phyloP scores from a whole-genome alignment of 1,140 invertebrate genomes.

The Brachionus asplanchnoidis region DNA sequence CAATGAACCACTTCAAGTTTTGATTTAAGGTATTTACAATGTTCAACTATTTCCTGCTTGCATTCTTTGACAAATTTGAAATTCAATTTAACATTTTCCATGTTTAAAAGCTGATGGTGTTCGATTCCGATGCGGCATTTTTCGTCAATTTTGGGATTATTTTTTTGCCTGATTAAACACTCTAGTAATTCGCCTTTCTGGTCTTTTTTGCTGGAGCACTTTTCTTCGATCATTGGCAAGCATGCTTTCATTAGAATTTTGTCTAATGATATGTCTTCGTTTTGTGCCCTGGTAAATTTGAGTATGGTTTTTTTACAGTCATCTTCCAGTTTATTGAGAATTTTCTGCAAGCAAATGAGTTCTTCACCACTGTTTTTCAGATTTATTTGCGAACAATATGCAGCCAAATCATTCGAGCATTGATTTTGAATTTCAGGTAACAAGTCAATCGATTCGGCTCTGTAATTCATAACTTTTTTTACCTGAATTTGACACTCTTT shows the following conservation, averaged over 20 bases:
- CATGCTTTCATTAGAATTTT: constrained; percentile 74
- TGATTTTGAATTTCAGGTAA: constrained; percentile 85
- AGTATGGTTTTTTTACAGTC: constrained; percentile 70
- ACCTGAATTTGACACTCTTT: constrained; percentile 67
- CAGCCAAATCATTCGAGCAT: constrained; percentile 78
- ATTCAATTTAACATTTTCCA: constrained; percentile 41
- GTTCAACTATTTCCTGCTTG: neutral
- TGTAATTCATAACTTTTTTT: constrained; percentile 79
- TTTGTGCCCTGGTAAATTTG: constrained; percentile 84
- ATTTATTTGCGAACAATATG: constrained; percentile 67
- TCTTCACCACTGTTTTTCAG: constrained; percentile 52
- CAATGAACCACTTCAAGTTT: constrained; percentile 40
- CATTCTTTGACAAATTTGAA: constrained; percentile 8
- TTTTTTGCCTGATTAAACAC: constrained; percentile 86
- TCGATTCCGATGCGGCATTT: constrained; percentile 89
- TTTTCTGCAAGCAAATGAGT: constrained; percentile 83
- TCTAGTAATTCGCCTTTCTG: constrained; percentile 74
- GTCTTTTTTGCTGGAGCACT: constrained; percentile 69
- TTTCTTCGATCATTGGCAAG: constrained; percentile 71
- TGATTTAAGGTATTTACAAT: constrained; percentile 11
- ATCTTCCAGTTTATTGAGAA: constrained; percentile 66
- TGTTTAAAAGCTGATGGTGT: constrained; percentile 65
- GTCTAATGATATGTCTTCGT: constrained; percentile 77
- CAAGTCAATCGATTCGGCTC: constrained; percentile 83
- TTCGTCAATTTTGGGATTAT: constrained; percentile 66